Evolutionary conservation across 2,888 invertebrate species (phyloP), one percentile per base, ranked within the genome.

Genomic region (Apantesis nais): DNA sequence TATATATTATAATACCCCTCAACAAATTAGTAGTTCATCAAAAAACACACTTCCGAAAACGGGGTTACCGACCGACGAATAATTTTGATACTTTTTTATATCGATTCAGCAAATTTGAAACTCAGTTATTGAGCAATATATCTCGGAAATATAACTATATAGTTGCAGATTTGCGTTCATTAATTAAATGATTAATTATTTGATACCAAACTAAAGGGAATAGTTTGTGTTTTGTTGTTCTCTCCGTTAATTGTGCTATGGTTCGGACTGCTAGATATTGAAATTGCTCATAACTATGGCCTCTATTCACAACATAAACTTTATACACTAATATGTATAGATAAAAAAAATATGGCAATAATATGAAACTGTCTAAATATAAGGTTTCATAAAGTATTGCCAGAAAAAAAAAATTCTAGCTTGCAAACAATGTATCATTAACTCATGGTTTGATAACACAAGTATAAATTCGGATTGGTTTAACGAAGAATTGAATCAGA

Each of bases 231-330:
- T 25, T 63, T 74, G 83, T 84, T 85, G 85, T 85, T 85, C 85
- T 85, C 84, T 78, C 83, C 78, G 78, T 76, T 39, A 68, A 70
- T 77, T 77, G 62, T 79, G 84, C 77, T 75, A 71, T 80, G 83
- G 78, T 75, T 62, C 74, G 62, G 74, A 76, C 66, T 70, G 65
- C 1, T 22, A 41, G 58, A 19, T 37, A 48, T 29, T 11, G 34
- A 70, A 68, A 37, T 34, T 60, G 66, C 44, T 65, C 41, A 52
- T 61, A 63, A 55, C 22, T 37, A 22, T 25, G 16, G 63, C 37
- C 48, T 37, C 31, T 11, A 9, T 29, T 5, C 44, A 22, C 44
- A 2, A 31, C 22, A 12, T 65, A 34, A 0, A 19, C 7, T 1
- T 58, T 25, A n/a, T 9, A 9, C 11, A 19, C 14, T 44, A 4